Conservation (phyloP, 2,888 invertebrate genomes). For the Opisthograptis luteolata region DNA sequence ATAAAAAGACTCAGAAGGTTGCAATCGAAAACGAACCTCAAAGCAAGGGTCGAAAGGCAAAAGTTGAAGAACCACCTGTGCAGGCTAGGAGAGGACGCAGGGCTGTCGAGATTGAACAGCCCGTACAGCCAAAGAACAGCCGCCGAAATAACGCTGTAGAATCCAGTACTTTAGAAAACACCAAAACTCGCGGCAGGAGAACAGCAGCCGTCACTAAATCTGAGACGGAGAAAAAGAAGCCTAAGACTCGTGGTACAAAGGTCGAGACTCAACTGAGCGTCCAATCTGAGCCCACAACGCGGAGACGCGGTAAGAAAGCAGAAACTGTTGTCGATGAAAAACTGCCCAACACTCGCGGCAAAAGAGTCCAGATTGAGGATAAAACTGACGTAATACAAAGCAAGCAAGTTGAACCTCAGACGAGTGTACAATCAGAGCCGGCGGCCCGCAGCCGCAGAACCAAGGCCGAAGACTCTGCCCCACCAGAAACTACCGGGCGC, state of each 20-base stretch:
- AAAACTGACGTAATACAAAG: background rate
- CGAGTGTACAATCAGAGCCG: slow-evolving; percentile 5
- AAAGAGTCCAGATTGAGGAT: background rate
- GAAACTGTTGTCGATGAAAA: slow-evolving; percentile 1
- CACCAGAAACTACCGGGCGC: slow-evolving; percentile 18
- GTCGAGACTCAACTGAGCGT: slow-evolving; percentile 24
- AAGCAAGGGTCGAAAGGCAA: slow-evolving; percentile 34
- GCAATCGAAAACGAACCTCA: slow-evolving; percentile 28
- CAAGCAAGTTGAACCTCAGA: background rate
- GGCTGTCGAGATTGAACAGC: slow-evolving; percentile 15
- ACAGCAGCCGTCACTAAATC: slow-evolving; percentile 11
- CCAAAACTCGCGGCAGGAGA: slow-evolving; percentile 12
- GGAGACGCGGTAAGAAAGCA: slow-evolving; percentile 27
- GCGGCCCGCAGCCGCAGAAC: background rate
- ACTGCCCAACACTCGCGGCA: background rate
- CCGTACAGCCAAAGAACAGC: slow-evolving; percentile 20
- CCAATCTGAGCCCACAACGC: slow-evolving; percentile 26
- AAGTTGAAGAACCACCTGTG: slow-evolving; percentile 14
- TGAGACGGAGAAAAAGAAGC: slow-evolving; percentile 25
- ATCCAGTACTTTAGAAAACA: background rate
- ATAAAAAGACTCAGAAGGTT: slow-evolving; percentile 21
- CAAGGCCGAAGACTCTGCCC: background rate
- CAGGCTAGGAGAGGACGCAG: slow-evolving; percentile 35
- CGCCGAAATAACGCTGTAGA: slow-evolving; percentile 7
- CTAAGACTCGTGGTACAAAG: slow-evolving; percentile 20